Base-by-base conservation (phyloP, 2,888 invertebrate genomes). In the Dromius quadrimaculatus region DNA sequence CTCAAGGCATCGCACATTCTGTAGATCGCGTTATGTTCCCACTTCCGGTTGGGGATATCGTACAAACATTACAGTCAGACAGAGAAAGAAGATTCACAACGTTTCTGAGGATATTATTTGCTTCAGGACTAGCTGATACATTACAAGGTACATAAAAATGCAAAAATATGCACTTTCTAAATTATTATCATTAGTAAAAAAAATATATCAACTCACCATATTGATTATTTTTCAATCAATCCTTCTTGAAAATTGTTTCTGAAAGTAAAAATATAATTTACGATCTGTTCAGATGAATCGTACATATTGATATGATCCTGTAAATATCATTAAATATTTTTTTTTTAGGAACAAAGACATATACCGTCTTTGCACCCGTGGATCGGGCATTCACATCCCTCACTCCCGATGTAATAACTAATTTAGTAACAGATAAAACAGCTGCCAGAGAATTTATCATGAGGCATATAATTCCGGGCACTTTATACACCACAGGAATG, bases 21-120 rank as follows among this genome's bases (percentile, higher is more conserved):
- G 87, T 94, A 0, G 94, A 94, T 81, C 84, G 93, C 19, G 94
- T 94, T 2, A 93, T 94, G 93, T 94, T 94, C 85, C 94, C 94
- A 0, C 84, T 94, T 72, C 94, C 94, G 0, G 94, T 94, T 0
- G 94, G 94, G 1, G 94, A 94, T 82, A 83, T 94, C 62, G 87
- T 93, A 36, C 93, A 93, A 81, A 94, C 94, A 0, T 83, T 94
- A 62, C 93, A 93, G 78, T 92, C 93, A 0, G 94, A 94, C 82
- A 84, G 93, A 45, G 94, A 94, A 79, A 84, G 90, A 74, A 84
- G 94, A 74, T 94, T 94, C 83, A 90, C 90, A 15, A 91, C 87
- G 62, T 92, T 94, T 84, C 83, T 94, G 36, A 89, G 91, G 79
- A 90, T 93, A 0, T 80, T 94, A 1, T 90, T 90, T 76, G 87